Base-by-base conservation (phyloP, 2,797 vertebrate genomes). In the Acestrorhynchus altus region DNA sequence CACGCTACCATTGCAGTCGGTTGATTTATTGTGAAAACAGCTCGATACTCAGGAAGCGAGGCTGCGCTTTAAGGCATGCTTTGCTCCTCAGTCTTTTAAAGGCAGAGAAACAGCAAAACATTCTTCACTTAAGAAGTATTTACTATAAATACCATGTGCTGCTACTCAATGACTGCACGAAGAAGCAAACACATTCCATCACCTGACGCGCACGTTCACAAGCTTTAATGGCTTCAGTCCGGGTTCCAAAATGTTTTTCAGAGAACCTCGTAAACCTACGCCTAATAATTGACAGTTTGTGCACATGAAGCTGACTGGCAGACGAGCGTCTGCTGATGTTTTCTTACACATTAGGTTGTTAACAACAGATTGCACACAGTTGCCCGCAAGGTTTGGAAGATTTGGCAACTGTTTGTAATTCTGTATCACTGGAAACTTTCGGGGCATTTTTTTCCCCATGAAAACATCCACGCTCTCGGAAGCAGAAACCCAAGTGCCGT, bases 281-380 rank as follows among this genome's bases (percentile, higher is more conserved):
- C 56, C n/a, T 42, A 51, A 49, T 46, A 13, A 59, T 10, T 54
- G 64, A 56, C 56, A 78, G 87, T 74, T 1, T 44, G 42, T 86
- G 75, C 81, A 85, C 79, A 71, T 80, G 31, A 87, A 86, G 70
- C 52, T 10, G 39, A 44, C 11, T 35, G 42, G 18, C 60, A 61
- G 40, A 61, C 47, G 81, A 83, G 83, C 85, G 83, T 80, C 81
- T 60, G 76, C 39, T 49, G 66, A 13, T 0, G 18, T 81, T 68
- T 83, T 86, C 82, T 80, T 78, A 66, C 72, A 75, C 22, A 78
- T 76, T 78, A 86, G 67, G 81, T 77, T 61, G 74, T 79, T 81
- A 82, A 73, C 82, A 64, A 71, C 61, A 72, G 69, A 76, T 81
- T 59, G 47, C 61, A 85, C 81, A 68, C 81, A 83, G 74, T 80